Conservation (phyloP, 2,797 vertebrate genomes). For the Silurus lanzhouensis region DNA sequence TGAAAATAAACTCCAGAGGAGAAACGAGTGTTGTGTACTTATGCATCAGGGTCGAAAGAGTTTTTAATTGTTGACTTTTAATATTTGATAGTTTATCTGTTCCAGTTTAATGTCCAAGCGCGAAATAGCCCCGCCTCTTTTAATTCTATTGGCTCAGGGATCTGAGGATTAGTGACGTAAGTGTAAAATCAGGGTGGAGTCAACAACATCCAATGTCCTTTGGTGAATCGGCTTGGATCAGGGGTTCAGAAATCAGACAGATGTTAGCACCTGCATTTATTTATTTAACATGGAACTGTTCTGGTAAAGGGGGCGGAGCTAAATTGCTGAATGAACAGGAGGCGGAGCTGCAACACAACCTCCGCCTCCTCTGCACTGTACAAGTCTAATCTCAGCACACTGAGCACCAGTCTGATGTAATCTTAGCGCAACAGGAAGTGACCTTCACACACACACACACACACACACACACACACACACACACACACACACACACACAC, state of each 20-base stretch:
- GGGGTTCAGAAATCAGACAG: neutral
- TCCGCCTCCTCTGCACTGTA: neutral
- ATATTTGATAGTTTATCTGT: too few relatives aligned
- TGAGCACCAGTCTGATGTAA: constrained; percentile 11
- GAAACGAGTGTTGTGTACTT: too few relatives aligned
- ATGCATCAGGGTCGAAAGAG: too few relatives aligned
- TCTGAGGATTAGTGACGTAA: too few relatives aligned
- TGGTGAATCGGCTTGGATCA: neutral
- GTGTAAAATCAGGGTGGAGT: neutral
- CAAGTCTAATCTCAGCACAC: constrained; percentile 15
- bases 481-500: neutral
- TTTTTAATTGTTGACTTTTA: neutral
- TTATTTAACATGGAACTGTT: neutral
- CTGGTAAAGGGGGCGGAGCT: neutral
- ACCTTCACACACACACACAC: neutral
- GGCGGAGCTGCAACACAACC: neutral
- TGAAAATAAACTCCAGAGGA: too few relatives aligned
- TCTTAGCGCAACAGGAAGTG: constrained; percentile 33
- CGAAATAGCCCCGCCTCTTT: neutral
- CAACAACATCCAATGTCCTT: neutral
- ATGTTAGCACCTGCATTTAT: neutral
- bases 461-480: constrained; percentile 2
- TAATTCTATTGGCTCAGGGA: neutral
- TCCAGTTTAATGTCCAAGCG: neutral
- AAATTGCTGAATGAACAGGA: neutral